Evolutionary conservation across 2,113 vertebrate genomes (phyloP).

Genomic region (Formicarius rufipectus): DNA sequence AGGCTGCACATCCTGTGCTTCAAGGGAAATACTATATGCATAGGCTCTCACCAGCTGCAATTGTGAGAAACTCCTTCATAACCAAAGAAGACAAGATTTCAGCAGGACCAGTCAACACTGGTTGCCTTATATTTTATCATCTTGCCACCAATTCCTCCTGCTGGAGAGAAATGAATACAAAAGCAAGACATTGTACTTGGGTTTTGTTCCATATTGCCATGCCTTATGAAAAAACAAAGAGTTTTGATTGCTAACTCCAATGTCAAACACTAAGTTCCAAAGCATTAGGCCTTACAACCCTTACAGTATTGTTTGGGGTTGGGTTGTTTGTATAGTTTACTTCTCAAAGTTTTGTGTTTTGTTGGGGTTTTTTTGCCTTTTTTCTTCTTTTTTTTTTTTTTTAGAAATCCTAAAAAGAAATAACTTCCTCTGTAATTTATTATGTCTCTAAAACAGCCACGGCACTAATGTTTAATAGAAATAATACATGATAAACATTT

Average conservation of each 20-base stretch:
- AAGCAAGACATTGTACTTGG: neutral
- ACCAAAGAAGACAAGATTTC: neutral
- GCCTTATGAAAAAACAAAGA: neutral
- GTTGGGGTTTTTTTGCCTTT: neutral
- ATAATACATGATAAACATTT: neutral
- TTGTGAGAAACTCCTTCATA: neutral
- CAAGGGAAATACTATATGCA: neutral
- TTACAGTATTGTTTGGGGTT: neutral
- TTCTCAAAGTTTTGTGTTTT: neutral
- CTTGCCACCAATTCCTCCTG: neutral
- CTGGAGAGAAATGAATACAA: neutral
- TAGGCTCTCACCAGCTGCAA: neutral
- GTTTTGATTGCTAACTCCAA: neutral
- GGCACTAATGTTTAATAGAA: neutral
- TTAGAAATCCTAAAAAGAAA: neutral
- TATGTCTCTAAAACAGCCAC: neutral
- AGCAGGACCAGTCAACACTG: neutral
- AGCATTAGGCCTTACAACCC: neutral
- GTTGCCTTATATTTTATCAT: neutral
- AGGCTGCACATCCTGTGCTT: neutral
- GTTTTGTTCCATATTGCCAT: neutral
- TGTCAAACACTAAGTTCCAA: neutral
- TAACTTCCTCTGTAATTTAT: neutral
- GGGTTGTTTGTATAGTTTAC: neutral
- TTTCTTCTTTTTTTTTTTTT: neutral